Evolutionary conservation across 2,888 invertebrate genomes (phyloP), one percentile per base, ranked within the genome.

Genomic region (Pediacus dermestoides): DNA sequence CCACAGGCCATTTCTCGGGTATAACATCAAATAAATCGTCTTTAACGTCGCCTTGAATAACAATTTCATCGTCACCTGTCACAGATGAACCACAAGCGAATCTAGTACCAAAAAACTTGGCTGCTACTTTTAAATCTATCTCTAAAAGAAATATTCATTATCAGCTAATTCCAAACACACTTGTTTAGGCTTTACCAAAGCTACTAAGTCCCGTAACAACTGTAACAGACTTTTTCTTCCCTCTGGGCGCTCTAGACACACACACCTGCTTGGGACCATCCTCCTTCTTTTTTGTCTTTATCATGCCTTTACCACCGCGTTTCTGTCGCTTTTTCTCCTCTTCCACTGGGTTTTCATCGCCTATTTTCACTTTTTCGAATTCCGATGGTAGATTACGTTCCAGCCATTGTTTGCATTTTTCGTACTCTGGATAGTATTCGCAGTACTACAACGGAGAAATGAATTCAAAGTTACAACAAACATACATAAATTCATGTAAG

Each of bases 41-140:
- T 71, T 97, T 96, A 1, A 97, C 94, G 73, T 97, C 96, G 36
- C 96, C 97, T 71, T 99, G 97, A 64, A 99, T 95, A 28, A 99
- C 97, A 64, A 99, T 97, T 72, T 99, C 99, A 76, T 99, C 97
- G 53, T 95, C 93, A 3, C 94, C 96, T 16, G 96, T 96, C 1
- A 99, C 95, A 6, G 97, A 97, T 4, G 95, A 93, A n/a, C 97
- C 97, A 72, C 97, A 99, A 3, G 97, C 95, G 74, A 99, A 99
- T 70, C 88, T 92, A 39, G 90, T 89, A 23, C 95, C 93, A 73
- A 99, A 97, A 68, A 90, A 93, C 69, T 99, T 99, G 16, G 95
- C 89, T 36, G 97, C 99, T 48, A 91, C 91, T 73, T 99, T 99
- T 43, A 97, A 73, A 70, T 99, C 97, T 69, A 99, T 94, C 69